These are phyloP conservation scores for Cebidichthys violaceus DNA, from an alignment of 2,113 vertebrate species.

Conservation along the genomic window DNA sequence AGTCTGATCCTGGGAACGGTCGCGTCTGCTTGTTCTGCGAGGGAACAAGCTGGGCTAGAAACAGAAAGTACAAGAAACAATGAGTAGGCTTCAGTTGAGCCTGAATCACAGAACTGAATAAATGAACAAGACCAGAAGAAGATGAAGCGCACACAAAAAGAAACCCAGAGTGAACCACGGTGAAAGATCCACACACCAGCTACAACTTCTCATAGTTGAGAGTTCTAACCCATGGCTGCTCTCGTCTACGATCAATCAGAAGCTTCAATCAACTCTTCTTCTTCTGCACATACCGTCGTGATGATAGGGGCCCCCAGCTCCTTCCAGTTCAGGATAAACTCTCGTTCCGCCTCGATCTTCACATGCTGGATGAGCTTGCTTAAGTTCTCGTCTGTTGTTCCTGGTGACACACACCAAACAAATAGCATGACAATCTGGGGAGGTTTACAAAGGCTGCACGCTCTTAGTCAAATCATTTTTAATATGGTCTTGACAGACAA, in stretches of 20 bases:
- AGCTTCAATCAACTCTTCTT: not conserved
- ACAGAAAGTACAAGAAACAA: conserved; percentile 9
- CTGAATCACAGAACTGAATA: not conserved
- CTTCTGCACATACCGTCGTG: conserved; percentile 75
- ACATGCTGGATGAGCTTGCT: conserved; percentile 96
- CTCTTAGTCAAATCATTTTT: fast-evolving
- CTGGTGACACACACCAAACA: conserved; percentile 77
- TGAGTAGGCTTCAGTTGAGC: not conserved
- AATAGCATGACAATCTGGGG: not conserved
- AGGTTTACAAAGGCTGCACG: not conserved
- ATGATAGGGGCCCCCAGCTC: conserved; percentile 93
- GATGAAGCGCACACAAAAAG: not conserved
- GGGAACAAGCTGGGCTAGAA: conserved; percentile 74
- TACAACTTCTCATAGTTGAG: not conserved
- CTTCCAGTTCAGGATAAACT: conserved; percentile 96
- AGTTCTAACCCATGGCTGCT: not conserved
- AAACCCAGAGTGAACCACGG: not conserved
- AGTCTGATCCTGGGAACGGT: conserved; percentile 89
- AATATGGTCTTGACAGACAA: not conserved
- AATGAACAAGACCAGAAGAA: not conserved
- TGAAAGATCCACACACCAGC: not conserved
- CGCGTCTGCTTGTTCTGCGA: conserved; percentile 85
- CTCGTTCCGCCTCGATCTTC: conserved; percentile 90
- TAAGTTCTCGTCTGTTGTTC: conserved; percentile 96
- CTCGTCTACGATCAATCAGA: no score